phyloP scores from a whole-genome alignment of 1,140 invertebrate species.

The Drosophila murphyi region DNA sequence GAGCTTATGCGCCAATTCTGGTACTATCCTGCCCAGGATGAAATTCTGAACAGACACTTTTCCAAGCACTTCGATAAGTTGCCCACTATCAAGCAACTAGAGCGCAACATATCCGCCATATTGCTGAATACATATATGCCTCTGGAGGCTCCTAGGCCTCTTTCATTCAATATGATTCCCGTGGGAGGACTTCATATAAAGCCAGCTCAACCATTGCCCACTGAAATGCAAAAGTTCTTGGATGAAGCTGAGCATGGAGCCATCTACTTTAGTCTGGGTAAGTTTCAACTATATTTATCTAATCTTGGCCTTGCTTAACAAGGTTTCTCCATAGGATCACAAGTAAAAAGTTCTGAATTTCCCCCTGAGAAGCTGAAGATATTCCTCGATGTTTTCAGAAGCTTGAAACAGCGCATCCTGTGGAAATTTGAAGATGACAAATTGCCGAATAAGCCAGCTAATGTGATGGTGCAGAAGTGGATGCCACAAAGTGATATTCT shows the following conservation, averaged over 20 bases:
- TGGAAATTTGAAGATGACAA: conserved; percentile 88
- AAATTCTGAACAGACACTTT: conserved; percentile 70
- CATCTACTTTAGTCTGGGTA: conserved; percentile 87
- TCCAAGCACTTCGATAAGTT: conserved; percentile 66
- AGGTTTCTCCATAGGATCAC: not conserved
- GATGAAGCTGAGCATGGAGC: conserved; percentile 85
- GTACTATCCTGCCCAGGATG: conserved; percentile 73
- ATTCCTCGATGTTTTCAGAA: conserved; percentile 85
- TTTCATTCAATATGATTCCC: conserved; percentile 81
- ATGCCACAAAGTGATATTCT: conserved; percentile 88
- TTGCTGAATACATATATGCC: conserved; percentile 81
- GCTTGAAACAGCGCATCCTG: conserved; percentile 86
- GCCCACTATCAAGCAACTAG: conserved; percentile 85
- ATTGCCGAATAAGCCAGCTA: conserved; percentile 85
- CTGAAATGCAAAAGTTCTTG: conserved; percentile 82
- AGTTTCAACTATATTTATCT: not conserved
- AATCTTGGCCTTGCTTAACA: not conserved
- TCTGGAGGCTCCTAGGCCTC: conserved; percentile 81
- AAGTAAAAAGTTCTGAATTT: conserved; percentile 84
- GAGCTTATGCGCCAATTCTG: conserved; percentile 53
- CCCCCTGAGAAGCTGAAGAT: conserved; percentile 83
- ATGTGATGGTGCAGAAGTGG: conserved; percentile 87
- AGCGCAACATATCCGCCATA: conserved; percentile 84
- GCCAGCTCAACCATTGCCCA: conserved; percentile 74
- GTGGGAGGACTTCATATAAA: conserved; percentile 84